Base-by-base conservation (phyloP, 2,113 vertebrate species). In the Scartelaos histophorus region DNA sequence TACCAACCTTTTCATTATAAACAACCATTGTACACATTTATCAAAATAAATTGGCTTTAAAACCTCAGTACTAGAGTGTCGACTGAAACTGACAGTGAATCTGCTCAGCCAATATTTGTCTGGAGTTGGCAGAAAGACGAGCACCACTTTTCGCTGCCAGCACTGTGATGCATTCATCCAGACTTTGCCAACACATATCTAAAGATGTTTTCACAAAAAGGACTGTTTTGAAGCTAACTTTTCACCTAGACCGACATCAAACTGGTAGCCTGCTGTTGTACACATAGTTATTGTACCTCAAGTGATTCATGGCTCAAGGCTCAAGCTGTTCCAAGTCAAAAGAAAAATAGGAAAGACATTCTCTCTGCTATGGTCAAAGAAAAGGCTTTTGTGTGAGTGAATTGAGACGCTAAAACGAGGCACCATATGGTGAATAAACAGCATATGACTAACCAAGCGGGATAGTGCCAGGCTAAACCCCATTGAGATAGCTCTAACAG, bases 101-200 rank as follows among this genome's bases (percentile, higher is more conserved):
- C 29, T 1, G 22, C 75, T 21, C 70, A 46, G 82, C 76, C 84
- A 85, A 78, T 66, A 67, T 76, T 81, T 76, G 71, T 43, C 60
- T 56, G 22, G 71, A 73, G 66, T 83, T 85, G 82, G 80, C 82
- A 73, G 67, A 17, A 56, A 71, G 69, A 60, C 0, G 45, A 51
- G 66, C 22, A 74, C 69, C 73, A 79, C 73, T 78, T 72, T 19
- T 66, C 35, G 62, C 74, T 83, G 84, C 84, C 82, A 83, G 62
- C 58, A 69, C 78, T 69, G 22, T 61, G 66, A 72, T 56, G 35
- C 65, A 70, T 13, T 24, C 75, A 47, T 65, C 62, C 70, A 79
- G 70, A 67, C 22, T 24, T 51, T 64, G 78, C 74, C 71, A 79
- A 64, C 13, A 60, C 49, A 75, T 35, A 69, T 71, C 10, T 62